Evolutionary conservation across 1,140 invertebrate species (phyloP).

Genomic region (Oedothorax gibbosus): DNA sequence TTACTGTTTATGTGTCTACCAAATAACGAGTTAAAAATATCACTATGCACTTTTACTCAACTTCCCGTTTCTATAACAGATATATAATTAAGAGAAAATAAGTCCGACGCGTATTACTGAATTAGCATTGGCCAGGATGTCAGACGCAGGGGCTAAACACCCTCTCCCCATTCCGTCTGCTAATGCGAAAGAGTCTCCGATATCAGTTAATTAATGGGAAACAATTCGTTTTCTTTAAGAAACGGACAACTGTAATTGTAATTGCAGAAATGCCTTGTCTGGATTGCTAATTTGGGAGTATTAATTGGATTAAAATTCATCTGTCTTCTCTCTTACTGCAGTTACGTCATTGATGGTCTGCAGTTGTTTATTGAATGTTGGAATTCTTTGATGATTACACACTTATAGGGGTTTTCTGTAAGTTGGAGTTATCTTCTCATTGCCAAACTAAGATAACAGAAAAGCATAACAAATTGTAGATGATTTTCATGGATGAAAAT

Average conservation of each 20-base stretch:
- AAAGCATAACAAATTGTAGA: no score
- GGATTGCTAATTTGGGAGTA: slow-evolving; percentile 11
- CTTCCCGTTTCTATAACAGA: no score
- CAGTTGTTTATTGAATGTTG: no score
- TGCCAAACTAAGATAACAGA: no score
- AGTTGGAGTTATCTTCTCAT: no score
- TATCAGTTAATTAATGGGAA: slow-evolving; percentile 18
- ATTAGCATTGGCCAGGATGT: slow-evolving; percentile 16
- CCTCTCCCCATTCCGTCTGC: neutral
- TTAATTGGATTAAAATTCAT: slow-evolving; percentile 31
- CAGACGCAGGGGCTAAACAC: neutral
- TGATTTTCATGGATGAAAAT: no score
- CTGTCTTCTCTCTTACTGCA: neutral
- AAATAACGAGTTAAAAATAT: no score
- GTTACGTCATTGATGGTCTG: no score
- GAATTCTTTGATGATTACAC: no score
- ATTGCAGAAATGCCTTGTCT: neutral
- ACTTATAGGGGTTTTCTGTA: no score
- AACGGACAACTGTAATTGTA: neutral
- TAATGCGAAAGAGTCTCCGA: neutral
- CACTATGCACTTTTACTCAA: no score
- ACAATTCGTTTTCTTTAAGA: slow-evolving; percentile 34
- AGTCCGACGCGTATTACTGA: slow-evolving; percentile 31
- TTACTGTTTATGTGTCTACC: no score
- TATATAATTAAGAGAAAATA: slow-evolving; percentile 50